Evolutionary conservation across 2,113 vertebrate species (phyloP).

Genomic region (Corydoras maculifer): DNA sequence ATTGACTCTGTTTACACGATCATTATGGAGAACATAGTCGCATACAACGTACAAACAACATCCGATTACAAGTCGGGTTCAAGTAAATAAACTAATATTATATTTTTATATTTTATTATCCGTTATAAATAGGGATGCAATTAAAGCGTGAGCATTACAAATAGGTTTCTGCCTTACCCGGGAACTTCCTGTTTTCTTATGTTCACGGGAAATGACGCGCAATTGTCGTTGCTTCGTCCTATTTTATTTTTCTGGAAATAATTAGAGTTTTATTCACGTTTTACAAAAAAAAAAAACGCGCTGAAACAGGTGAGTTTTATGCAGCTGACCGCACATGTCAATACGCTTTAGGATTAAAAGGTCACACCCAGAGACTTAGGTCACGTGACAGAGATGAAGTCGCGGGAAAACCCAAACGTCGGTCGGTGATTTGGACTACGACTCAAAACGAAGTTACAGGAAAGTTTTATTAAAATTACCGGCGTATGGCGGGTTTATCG

Average conservation of each 20-base stretch:
- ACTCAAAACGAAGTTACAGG: neutral
- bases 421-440: neutral
- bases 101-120: neutral
- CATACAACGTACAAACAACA: neutral
- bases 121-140: neutral
- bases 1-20: neutral
- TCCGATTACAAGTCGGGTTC: neutral
- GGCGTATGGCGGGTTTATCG: no score
- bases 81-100: neutral
- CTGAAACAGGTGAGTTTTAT: neutral
- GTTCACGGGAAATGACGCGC: constrained; percentile 10
- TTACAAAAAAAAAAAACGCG: neutral
- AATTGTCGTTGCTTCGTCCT: neutral
- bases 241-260: neutral
- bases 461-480: neutral
- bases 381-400: constrained; percentile 35
- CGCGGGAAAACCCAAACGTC: constrained; percentile 62
- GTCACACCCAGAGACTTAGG: neutral
- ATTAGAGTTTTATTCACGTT: no score
- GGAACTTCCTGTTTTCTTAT: constrained; percentile 10
- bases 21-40: no score
- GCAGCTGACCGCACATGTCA: neutral
- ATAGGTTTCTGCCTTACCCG: neutral
- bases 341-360: neutral
- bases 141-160: neutral